These are phyloP conservation scores for Eptatretus atami DNA, from an alignment of 2,797 vertebrate genomes.

Conservation along the genomic window DNA sequence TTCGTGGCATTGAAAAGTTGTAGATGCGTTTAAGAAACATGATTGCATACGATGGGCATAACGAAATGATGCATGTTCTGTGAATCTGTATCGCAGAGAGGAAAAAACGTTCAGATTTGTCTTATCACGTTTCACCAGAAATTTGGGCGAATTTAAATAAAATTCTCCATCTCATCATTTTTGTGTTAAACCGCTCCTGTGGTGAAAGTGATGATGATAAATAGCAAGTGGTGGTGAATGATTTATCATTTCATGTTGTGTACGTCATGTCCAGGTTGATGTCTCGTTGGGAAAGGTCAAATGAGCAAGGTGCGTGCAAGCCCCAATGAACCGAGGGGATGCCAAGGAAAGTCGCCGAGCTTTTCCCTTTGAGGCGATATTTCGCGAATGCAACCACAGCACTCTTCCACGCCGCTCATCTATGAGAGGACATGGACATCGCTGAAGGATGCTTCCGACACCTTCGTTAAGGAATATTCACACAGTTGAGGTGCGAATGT, in stretches of 20 bases:
- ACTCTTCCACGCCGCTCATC: conserved; percentile 55
- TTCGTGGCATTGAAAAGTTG: too few relatives aligned
- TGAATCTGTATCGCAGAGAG: too few relatives aligned
- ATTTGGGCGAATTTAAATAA: too few relatives aligned
- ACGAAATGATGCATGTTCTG: too few relatives aligned
- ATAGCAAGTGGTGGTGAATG: too few relatives aligned
- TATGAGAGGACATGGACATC: conserved; percentile 95
- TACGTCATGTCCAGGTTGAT: conserved; percentile 33
- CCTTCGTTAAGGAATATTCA: conserved; percentile 92
- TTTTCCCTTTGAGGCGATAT: conserved; percentile 72
- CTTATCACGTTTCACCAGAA: too few relatives aligned
- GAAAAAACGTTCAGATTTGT: too few relatives aligned
- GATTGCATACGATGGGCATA: too few relatives aligned
- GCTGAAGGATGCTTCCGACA: conserved; percentile 94
- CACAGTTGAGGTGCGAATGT: conserved; percentile 54
- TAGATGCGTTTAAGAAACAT: too few relatives aligned
- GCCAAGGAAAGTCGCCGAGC: conserved; percentile 25
- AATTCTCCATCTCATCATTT: too few relatives aligned
- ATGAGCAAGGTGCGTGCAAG: conserved; percentile 61
- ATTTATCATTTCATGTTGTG: not conserved
- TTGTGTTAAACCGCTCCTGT: too few relatives aligned
- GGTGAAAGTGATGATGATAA: too few relatives aligned
- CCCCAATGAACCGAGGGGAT: conserved; percentile 18
- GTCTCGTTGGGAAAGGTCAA: conserved; percentile 96
- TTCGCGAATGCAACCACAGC: conserved; percentile 95